Base-by-base conservation (phyloP, 2,888 invertebrate genomes). In the Tyria jacobaeae region DNA sequence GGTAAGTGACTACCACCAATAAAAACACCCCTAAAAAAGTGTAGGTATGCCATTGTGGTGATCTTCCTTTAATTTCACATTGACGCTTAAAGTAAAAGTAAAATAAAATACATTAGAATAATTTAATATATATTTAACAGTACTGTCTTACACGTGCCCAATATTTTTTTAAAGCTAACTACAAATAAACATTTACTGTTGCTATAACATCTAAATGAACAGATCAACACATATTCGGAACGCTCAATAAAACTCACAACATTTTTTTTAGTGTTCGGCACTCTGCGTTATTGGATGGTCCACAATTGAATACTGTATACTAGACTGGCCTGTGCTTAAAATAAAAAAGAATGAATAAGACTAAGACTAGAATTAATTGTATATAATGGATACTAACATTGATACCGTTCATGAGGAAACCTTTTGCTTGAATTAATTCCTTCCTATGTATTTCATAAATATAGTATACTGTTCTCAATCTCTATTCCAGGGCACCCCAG, bases 261-360 rank as follows among this genome's bases (percentile, higher is more conserved):
- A 10, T 47, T 47, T 57, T 57, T 47, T 62, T 60, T 65, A 71
- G 69, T 69, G 69, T 17, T 39, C 39, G 9, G n/a, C 64, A 64
- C 66, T 73, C 64, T 57, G 47, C 56, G n/a, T 56, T 53, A 61
- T 65, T 70, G 65, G 54, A 69, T 73, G 66, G 63, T 60, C 62
- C 59, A 64, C 60, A 69, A 58, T 62, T 56, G 55, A 69, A 57
- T 57, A 34, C 44, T 24, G 64, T 24, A 44, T 34, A 55, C 57
- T 47, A 24, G 25, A 57, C 27, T 50, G 49, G 31, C 2, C n/a
- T 24, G 25, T 44, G 25, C 51, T 51, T 34, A 7, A 41, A 55
- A 35, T 14, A 60, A 68, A 57, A 24, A 37, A 66, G 63, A 50
- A 15, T 35, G 24, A n/a, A 48, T n/a, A 2, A 35, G 21, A 0